Percentiles rank a stretch among this genome's conserved stretches.
These are phyloP conservation scores for Phyllotis vaccarum DNA, from an alignment of 2,797 vertebrate genomes.

Conservation along the genomic window DNA sequence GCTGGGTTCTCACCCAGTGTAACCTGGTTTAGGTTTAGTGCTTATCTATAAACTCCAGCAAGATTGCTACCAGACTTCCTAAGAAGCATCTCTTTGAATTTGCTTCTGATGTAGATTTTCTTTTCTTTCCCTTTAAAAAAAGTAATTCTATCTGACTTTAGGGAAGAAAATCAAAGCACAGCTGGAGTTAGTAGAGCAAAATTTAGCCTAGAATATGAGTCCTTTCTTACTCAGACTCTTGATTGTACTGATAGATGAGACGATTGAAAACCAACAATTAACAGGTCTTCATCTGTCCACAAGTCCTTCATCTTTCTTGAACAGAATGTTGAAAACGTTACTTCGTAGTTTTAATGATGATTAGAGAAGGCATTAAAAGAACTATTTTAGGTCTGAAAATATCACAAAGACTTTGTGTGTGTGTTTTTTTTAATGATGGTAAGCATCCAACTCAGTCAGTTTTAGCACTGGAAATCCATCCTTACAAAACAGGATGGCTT, in stretches of 20 bases:
- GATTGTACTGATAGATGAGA: constrained; percentile 4
- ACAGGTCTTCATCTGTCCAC: background rate
- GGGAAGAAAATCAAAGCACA: constrained; percentile 54
- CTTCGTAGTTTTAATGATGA: constrained; percentile 58
- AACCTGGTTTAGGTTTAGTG: background rate
- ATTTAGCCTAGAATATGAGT: constrained; percentile 39
- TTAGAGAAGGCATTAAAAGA: constrained; percentile 5
- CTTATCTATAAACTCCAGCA: constrained; percentile 14
- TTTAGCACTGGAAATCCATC: background rate
- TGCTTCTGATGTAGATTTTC: background rate
- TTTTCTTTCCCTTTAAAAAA: background rate
- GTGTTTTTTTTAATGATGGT: constrained; percentile 39
- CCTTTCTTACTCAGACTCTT: background rate
- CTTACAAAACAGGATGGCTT: background rate
- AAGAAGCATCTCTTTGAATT: constrained; percentile 24
- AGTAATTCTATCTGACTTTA: constrained; percentile 19
- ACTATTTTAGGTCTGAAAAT: background rate
- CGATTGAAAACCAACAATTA: constrained; percentile 44
- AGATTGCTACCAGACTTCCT: background rate
- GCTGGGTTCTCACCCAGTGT: background rate
- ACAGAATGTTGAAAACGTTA: constrained; percentile 33
- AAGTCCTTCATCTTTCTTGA: constrained; percentile 7
- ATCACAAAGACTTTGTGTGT: background rate
- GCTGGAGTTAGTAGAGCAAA: constrained; percentile 29
- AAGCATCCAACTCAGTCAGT: background rate